Evolutionary conservation across 2,888 invertebrate species (phyloP), one percentile per base, ranked within the genome.

Genomic region (Microdon myrmicae): DNA sequence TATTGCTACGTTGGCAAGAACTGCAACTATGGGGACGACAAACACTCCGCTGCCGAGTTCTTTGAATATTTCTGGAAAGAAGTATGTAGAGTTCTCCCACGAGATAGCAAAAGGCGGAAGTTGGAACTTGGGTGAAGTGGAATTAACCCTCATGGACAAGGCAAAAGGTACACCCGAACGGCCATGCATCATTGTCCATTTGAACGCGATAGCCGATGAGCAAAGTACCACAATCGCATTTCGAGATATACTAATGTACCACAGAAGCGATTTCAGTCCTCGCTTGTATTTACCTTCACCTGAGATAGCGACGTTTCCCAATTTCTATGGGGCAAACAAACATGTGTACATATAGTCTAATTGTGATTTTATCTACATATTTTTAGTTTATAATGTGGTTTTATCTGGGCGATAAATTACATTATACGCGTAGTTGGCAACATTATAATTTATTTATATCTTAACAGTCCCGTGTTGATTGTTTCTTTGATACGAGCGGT

Each of bases 1-100:
- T 70, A 97, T 96, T 19, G 96, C 95, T 54, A 96, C 91, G 74
- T 95, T 94, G 39, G 95, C 94, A 60, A 96, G 81, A 51, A 96
- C 88, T 0, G 78, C 77, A 47, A 96, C 88, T 20, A 96, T 77
- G 3, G 96, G 94, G 70, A 94, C 82, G 67, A 96, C 85, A 44
- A 90, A 71, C 37, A 95, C 84, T 7, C 92, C 92, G 44, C 87
- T 82, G 54, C 93, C 90, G 53, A 96, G 83, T 71, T 86, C 83
- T 56, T 83, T 80, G 51, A 87, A 83, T 85, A 92, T 90, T 69
- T 87, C 87, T 3, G 80, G 41, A 71, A 90, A 87, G 19, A 79
- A 80, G 59, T 87, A 84, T 0, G 77, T 77, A 0, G 67, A 66
- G 75, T 90, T 90, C 49, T 82, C 82, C 28, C 84, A 71, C 35